Evolutionary conservation across 2,888 invertebrate species (phyloP), one percentile per base, ranked within the genome.

Genomic region (Sesamia inferens): DNA sequence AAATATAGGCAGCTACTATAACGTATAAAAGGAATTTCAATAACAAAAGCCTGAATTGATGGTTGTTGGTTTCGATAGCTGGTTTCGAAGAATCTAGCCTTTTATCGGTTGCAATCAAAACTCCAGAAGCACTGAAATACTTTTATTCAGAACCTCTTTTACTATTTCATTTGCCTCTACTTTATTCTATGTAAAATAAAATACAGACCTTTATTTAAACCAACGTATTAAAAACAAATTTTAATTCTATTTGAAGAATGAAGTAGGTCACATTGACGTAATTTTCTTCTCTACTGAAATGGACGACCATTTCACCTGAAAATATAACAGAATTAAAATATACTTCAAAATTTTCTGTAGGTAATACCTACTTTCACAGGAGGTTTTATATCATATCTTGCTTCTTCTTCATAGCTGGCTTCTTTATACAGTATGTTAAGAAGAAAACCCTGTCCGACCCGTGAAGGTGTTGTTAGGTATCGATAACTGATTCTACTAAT

Each of bases 51-150:
- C 31, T n/a, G 6, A 74, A 73, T 69, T 55, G 16, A 55, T 62
- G 22, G 5, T 48, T 44, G 61, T 65, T 57, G 61, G 39, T 55
- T 65, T 48, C 62, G 31, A 47, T 55, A 22, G 47, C 58, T 47
- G 11, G 59, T 48, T 48, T 65, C 70, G 78, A 80, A 81, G 74
- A 68, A 63, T 79, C 55, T 63, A 22, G 24, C 22, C n/a, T 76
- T 79, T 76, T 76, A 67, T 78, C 59, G 51, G 76, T 54, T 61
- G 24, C 24, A 51, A 64, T 71, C 55, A 58, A 57, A 31, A 61
- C 31, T 67, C 7, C 54, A n/a, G 42, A 63, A 73, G 48, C 47
- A 39, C 16, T 68, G 48, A 61, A 65, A 70, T 57, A 57, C 54
- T 74, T 78, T 68, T 68, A 61, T 71, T 42, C 48, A 22, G 7